A percentile compares a stretch with the other conserved stretches of the same genome.
These are phyloP conservation scores for Atherix ibis DNA, from an alignment of 2,888 invertebrate species.

Conservation along the genomic window DNA sequence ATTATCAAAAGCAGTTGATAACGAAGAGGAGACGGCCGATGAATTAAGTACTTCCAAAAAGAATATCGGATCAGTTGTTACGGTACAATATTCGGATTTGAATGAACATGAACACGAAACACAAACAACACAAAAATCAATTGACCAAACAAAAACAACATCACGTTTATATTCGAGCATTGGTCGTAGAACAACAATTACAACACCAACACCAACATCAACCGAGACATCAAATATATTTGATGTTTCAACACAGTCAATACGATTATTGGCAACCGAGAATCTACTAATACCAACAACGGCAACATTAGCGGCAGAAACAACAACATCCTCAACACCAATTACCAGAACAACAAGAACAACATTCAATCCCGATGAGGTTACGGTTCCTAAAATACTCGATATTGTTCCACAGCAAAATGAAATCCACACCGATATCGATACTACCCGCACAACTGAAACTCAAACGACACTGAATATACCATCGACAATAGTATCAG, in stretches of 20 bases:
- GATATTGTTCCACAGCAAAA: neutral
- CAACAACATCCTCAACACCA: neutral
- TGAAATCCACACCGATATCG: neutral
- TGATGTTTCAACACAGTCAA: constrained; percentile 14
- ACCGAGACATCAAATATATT: constrained; percentile 15
- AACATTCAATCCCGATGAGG: too few relatives aligned
- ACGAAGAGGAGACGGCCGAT: neutral
- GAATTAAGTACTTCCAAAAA: neutral
- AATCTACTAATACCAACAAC: neutral
- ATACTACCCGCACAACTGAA: neutral
- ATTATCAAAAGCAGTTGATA: neutral
- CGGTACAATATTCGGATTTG: constrained; percentile 25
- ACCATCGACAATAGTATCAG: constrained; percentile 13
- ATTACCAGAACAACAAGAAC: neutral
- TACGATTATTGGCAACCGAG: constrained; percentile 4
- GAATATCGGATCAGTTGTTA: constrained; percentile 16
- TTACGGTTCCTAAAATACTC: too few relatives aligned
- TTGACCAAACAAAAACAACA: constrained; percentile 19
- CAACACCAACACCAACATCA: constrained; percentile 23
- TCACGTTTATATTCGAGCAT: constrained; percentile 27
- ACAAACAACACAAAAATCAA: constrained; percentile 19
- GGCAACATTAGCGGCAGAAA: neutral
- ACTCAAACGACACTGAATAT: neutral
- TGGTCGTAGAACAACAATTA: constrained; percentile 23
- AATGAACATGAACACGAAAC: constrained; percentile 13